phyloP scores from a whole-genome alignment of 1,140 invertebrate species.

The Chrysoperla carnea region DNA sequence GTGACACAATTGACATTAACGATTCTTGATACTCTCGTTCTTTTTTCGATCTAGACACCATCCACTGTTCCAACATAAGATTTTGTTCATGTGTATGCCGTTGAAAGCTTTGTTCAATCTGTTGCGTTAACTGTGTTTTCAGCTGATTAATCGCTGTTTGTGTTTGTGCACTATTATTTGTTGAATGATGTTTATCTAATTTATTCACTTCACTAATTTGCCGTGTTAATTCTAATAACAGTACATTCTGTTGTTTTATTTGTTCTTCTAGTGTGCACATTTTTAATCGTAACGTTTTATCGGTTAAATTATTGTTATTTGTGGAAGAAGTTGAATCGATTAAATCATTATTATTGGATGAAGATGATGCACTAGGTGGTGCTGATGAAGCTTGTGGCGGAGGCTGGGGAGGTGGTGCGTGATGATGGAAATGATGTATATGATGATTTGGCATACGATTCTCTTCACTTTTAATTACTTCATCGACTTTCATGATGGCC shows the following conservation, averaged over 20 bases:
- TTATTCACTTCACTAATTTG: not conserved
- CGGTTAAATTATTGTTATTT: not conserved
- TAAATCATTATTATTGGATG: slow-evolving; percentile 8
- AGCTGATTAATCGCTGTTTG: not conserved
- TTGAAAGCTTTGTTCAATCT: slow-evolving; percentile 20
- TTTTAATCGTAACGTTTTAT: not conserved
- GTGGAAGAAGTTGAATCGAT: not conserved
- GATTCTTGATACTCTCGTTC: slow-evolving; percentile 29
- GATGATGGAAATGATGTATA: slow-evolving; percentile 5
- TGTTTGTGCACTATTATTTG: not conserved
- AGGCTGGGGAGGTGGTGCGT: slow-evolving; percentile 4
- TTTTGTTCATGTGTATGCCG: slow-evolving; percentile 26
- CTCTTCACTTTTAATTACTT: slow-evolving; percentile 17
- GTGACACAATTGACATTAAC: slow-evolving; percentile 20
- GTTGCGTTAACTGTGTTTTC: slow-evolving; percentile 1
- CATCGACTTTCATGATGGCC: slow-evolving; percentile 23
- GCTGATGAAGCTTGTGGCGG: slow-evolving; percentile 4
- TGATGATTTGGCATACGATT: slow-evolving; percentile 8
- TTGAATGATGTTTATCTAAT: slow-evolving; percentile 12
- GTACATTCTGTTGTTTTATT: slow-evolving; percentile 1
- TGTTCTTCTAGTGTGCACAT: not conserved
- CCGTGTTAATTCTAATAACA: slow-evolving; percentile 1
- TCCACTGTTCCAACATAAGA: slow-evolving; percentile 16
- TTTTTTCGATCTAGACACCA: slow-evolving; percentile 13
- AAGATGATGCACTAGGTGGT: slow-evolving; percentile 5